phyloP scores from a whole-genome alignment of 2,888 invertebrate species.

The Digitonthophagus gazella region DNA sequence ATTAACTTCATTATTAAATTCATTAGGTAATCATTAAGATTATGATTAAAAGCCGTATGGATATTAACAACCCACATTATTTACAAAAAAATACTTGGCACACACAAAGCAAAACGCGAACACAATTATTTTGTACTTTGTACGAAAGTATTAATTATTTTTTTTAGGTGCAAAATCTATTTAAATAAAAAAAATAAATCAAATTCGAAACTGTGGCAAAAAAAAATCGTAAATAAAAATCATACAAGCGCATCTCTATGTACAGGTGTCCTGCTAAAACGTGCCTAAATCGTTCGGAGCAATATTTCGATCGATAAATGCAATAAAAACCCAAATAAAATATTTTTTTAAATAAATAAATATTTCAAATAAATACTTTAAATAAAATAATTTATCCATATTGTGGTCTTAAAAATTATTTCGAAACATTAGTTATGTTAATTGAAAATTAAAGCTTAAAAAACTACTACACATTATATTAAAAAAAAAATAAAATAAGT shows the following conservation, averaged over 20 bases:
- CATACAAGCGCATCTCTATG: constrained; percentile 15
- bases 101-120: background rate
- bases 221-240: constrained; percentile 21
- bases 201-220: constrained; percentile 19
- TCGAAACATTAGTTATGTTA: constrained; percentile 3
- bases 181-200: constrained; percentile 16
- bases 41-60: too few species aligned
- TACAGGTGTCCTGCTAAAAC: constrained; percentile 3
- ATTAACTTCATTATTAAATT: too few species aligned
- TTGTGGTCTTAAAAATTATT: constrained; percentile 10
- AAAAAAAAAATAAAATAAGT: constrained; percentile 6
- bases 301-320: constrained; percentile 6
- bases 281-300: background rate
- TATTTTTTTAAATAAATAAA: too few species aligned
- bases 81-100: too few species aligned
- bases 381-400: background rate
- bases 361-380: constrained; percentile 3
- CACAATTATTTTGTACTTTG: constrained; percentile 26
- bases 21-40: too few species aligned
- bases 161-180: constrained; percentile 18
- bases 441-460: constrained; percentile 5
- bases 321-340: constrained; percentile 18
- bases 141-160: background rate
- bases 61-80: too few species aligned
- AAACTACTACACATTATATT: constrained; percentile 5